These are phyloP conservation scores for Psittacula echo DNA, from an alignment of 2,797 vertebrate genomes.

Conservation along the genomic window DNA sequence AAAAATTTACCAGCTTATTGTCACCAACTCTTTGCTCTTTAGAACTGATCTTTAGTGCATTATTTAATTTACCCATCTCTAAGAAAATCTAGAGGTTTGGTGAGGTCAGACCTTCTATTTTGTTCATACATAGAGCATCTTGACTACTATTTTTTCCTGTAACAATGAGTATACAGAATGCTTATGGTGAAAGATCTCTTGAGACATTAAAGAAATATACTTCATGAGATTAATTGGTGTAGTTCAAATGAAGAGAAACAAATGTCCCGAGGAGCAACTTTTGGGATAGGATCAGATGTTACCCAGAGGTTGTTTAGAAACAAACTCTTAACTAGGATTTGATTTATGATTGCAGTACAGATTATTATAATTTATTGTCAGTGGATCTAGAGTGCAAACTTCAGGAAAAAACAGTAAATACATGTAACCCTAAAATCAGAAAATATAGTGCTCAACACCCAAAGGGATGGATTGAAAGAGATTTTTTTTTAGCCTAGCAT, in stretches of 20 bases:
- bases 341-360: neutral
- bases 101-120: neutral
- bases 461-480: neutral
- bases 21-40: neutral
- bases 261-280: neutral
- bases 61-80: neutral
- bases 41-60: neutral
- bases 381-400: neutral
- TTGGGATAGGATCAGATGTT: neutral
- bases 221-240: neutral
- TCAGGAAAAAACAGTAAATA: neutral
- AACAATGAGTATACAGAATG: neutral
- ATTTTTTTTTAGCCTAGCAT: neutral
- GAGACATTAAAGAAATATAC: neutral
- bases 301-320: neutral
- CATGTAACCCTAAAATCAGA: neutral
- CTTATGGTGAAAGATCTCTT: neutral
- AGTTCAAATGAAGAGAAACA: neutral
- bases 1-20: neutral
- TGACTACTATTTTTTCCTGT: neutral
- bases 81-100: neutral
- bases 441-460: neutral
- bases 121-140: neutral
- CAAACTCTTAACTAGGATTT: neutral
- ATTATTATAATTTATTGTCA: neutral